Conservation (phyloP, 2,888 invertebrate species). For the Metellina segmentata region DNA sequence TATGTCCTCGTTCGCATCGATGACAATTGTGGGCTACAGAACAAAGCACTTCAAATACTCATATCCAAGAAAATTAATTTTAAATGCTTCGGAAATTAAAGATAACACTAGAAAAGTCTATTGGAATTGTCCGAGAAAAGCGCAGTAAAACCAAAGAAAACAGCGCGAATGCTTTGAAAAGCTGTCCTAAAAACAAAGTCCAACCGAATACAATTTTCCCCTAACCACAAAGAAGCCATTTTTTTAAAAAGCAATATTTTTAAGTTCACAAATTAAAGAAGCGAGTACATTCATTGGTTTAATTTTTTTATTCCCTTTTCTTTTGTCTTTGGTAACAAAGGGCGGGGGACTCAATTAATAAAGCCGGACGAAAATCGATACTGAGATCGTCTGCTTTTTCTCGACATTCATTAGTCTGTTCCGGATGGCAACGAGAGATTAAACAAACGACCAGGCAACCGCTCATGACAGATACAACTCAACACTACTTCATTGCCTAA, state of each 20-base stretch:
- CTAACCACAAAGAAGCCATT: slow-evolving; percentile 27
- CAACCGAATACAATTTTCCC: background rate
- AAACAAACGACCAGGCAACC: slow-evolving; percentile 62
- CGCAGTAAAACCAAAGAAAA: too few relatives aligned
- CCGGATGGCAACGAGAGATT: slow-evolving; percentile 59
- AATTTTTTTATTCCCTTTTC: slow-evolving; percentile 33
- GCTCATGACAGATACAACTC: slow-evolving; percentile 55
- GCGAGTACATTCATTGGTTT: slow-evolving; percentile 31
- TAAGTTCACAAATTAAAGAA: slow-evolving; percentile 29
- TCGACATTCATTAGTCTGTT: slow-evolving; percentile 61
- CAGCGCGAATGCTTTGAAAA: background rate
- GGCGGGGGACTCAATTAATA: slow-evolving; percentile 56
- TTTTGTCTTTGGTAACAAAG: slow-evolving; percentile 59
- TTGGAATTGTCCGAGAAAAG: too few relatives aligned
- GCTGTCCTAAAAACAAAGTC: background rate
- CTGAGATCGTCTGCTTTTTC: slow-evolving; percentile 60
- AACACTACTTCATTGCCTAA: slow-evolving; percentile 53
- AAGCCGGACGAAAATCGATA: slow-evolving; percentile 57
- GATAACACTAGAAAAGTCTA: too few relatives aligned
- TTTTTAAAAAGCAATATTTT: slow-evolving; percentile 7
- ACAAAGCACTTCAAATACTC: too few relatives aligned
- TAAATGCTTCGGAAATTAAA: too few relatives aligned
- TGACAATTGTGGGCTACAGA: too few relatives aligned
- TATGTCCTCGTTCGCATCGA: too few relatives aligned
- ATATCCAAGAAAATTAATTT: too few relatives aligned